Evolutionary conservation across 2,113 vertebrate genomes (phyloP), one percentile per base, ranked within the genome.

Genomic region (Tor tambroides): DNA sequence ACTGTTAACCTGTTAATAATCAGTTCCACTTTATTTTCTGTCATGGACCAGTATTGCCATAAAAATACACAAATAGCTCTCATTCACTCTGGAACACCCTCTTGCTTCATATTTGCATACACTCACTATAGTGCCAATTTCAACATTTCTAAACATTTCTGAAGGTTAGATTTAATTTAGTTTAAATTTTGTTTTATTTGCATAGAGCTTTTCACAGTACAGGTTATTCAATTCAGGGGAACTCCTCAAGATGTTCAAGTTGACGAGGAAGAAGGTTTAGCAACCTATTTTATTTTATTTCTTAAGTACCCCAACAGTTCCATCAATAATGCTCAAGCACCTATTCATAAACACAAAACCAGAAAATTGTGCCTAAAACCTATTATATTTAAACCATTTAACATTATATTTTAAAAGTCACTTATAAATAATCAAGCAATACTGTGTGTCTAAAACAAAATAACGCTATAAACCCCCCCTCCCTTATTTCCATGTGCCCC

Each of bases 241-340:
- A 49, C 41, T 76, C 72, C 72, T 46, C 2, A 14, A 75, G 72
- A 43, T 75, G 72, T 43, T 75, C 12, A 75, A 46, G 72, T 76
- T 41, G 11, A 75, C 15, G 23, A 46, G 6, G 38, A 46, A 75
- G 11, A 28, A 3, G 35, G 11, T 43, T 46, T 75, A 35, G 10
- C 69, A 38, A 72, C 19, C 9, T 43, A 10, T 43, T 43, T 11
- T 43, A 43, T 11, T 43, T 17, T 19, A 54, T 54, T 21, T 38
- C 32, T 38, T 23, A 72, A 23, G 32, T 38, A 11, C 35, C 19
- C 19, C 69, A 35, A 38, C 67, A 21, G 67, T 17, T 17, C 7
- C 17, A 69, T 35, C 30, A 35, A 10, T 35, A 23, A 35, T 38
- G 32, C 32, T 71, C 32, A 5, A 71, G 67, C 19, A 71, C 35